Base-by-base conservation (phyloP, 2,113 vertebrate genomes). In the Nothoprocta pentlandii region DNA sequence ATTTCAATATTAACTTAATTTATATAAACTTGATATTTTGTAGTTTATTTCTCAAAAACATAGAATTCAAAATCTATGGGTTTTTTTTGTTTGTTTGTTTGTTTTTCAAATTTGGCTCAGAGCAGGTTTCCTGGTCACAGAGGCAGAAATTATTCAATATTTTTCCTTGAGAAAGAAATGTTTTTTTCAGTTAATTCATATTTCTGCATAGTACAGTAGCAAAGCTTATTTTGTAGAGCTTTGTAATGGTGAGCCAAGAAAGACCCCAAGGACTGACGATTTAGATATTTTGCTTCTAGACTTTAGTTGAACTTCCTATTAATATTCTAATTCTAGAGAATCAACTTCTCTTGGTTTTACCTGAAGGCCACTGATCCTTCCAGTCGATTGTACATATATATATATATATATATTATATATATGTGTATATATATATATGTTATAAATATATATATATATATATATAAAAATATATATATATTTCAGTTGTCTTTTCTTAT, bases 11-110 rank as follows among this genome's bases (percentile, higher is more conserved):
- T 64, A 83, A 12, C 85, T 51, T 86, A 89, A 90, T 80, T 77
- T n/a, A 67, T 79, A 61, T 53, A 67, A 49, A 39, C 63, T 53
- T 86, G 25, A 69, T 54, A 2, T 75, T 54, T 6, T 10, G 3
- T 85, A 73, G 15, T 12, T 85, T 79, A 68, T 51, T 81, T 95
- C 79, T 94, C 22, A 75, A 90, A 95, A 94, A 82, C 3, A 4
- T 46, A 39, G 47, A 46, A 21, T 87, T 36, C 69, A 94, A 78
- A 90, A 75, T 81, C 53, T 30, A 23, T 23, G 20, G 19, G 19
- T 49, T 49, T 21, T 44, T 44, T 44, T 44, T 44, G 10, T 44
- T 44, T 46, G 11, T 44, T 44, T 44, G 11, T 44, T 36, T 36
- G 36, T 44, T 44, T 44, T 44, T 44, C 21, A 22, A 49, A 23